phyloP scores from a whole-genome alignment of 2,113 vertebrate genomes.

The Sisor rabdophorus region DNA sequence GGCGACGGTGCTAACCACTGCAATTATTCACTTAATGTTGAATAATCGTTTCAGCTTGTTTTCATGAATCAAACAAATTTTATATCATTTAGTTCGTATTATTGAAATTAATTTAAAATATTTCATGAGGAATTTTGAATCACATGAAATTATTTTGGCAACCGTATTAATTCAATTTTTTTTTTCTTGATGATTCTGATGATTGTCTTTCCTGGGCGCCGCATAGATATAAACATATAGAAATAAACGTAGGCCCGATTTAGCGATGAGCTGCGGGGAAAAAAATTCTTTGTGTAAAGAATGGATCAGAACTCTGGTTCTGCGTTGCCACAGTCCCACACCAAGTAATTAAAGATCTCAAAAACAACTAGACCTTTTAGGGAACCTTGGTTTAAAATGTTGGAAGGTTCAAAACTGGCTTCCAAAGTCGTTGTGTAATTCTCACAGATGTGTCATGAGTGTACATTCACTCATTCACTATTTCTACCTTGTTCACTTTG shows the following conservation, averaged over 20 bases:
- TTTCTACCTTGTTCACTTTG: not conserved
- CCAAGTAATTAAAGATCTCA: not conserved
- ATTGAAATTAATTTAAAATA: too few species aligned
- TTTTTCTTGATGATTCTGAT: too few species aligned
- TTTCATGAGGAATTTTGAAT: too few species aligned
- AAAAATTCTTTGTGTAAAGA: not conserved
- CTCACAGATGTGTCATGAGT: not conserved
- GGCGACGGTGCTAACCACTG: too few species aligned
- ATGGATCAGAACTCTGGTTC: not conserved
- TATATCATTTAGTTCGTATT: too few species aligned
- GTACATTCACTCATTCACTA: not conserved
- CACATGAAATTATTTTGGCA: too few species aligned
- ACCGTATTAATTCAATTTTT: too few species aligned
- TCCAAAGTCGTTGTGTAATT: not conserved
- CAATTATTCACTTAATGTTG: too few species aligned
- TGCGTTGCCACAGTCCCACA: not conserved
- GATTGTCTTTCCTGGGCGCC: too few species aligned
- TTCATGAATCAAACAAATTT: too few species aligned
- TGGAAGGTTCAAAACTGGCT: not conserved
- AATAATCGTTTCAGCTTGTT: too few species aligned
- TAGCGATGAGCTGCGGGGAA: not conserved
- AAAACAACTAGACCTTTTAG: not conserved
- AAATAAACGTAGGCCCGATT: not conserved
- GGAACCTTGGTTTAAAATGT: slow-evolving; percentile 13
- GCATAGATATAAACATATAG: too few species aligned